Conservation (phyloP, 2,888 invertebrate species). For the Mythimna pallens region DNA sequence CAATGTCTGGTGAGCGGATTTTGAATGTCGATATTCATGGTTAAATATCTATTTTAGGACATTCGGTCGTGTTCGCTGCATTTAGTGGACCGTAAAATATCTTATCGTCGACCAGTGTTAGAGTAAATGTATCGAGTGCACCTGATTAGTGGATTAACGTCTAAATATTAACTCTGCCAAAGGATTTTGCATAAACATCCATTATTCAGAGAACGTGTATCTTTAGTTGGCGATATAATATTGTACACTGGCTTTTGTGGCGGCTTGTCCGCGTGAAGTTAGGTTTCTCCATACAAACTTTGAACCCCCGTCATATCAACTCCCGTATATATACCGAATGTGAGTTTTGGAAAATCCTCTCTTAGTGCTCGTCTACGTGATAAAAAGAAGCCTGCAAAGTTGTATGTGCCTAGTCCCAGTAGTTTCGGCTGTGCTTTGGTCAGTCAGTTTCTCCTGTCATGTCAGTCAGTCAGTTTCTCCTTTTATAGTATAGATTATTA, state of each 20-base stretch:
- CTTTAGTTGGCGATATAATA: background rate
- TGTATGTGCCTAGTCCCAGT: too few species aligned
- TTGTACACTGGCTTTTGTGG: too few species aligned
- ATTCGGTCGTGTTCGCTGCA: slow-evolving; percentile 46
- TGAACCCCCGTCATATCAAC: too few species aligned
- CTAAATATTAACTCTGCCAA: background rate
- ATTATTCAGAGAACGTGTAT: background rate
- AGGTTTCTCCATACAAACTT: too few species aligned
- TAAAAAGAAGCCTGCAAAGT: too few species aligned
- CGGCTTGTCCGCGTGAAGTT: too few species aligned
- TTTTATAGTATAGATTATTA: background rate
- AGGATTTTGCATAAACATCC: background rate
- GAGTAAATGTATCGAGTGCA: slow-evolving; percentile 43
- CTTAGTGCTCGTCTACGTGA: too few species aligned
- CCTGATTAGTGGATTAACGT: slow-evolving; percentile 27
- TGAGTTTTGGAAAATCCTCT: too few species aligned
- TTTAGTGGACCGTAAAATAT: slow-evolving; percentile 52
- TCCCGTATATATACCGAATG: too few species aligned
- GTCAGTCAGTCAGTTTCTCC: too few species aligned
- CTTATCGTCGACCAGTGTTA: slow-evolving; percentile 35
- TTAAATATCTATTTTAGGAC: slow-evolving; percentile 56
- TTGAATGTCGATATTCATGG: slow-evolving; percentile 57
- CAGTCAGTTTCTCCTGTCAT: too few species aligned
- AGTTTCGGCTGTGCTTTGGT: too few species aligned
- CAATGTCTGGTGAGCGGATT: slow-evolving; percentile 67